Conservation (phyloP, 1,140 invertebrate species). For the Thaumetopoea pityocampa region DNA sequence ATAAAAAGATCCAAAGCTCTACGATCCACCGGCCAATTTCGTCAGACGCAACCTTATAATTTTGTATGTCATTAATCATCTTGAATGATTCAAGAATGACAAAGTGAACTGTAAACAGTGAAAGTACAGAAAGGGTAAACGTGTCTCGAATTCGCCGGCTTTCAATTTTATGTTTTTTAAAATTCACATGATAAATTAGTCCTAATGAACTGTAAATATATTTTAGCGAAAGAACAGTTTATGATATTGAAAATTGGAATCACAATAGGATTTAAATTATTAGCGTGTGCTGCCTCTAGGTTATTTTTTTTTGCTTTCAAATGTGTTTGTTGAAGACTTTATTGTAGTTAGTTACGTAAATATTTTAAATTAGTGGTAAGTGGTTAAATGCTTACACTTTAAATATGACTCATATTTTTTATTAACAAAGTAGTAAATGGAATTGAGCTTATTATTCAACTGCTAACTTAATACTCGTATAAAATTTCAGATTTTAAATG, state of each 20-base stretch:
- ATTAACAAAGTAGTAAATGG: too few relatives aligned
- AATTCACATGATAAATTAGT: not conserved
- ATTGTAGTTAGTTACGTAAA: too few relatives aligned
- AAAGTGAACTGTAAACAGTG: conserved; percentile 23
- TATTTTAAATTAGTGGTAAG: too few relatives aligned
- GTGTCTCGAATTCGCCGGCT: not conserved
- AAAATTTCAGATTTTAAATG: not conserved
- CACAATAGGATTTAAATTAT: conserved; percentile 2
- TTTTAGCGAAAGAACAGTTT: not conserved
- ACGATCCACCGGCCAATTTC: conserved; percentile 30
- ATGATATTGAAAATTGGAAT: conserved; percentile 2
- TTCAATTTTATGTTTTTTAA: not conserved
- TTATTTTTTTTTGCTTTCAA: not conserved
- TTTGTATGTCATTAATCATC: conserved; percentile 35
- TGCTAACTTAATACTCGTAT: too few relatives aligned
- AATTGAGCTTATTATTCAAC: too few relatives aligned
- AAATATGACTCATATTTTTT: too few relatives aligned
- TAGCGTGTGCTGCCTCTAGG: not conserved
- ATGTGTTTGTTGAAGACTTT: not conserved
- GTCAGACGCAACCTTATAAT: conserved; percentile 29
- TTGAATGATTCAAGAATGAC: conserved; percentile 30
- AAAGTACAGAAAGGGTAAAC: conserved; percentile 24
- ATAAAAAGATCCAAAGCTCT: conserved; percentile 23
- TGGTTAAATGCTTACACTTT: too few relatives aligned
- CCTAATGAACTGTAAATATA: not conserved